phyloP scores from a whole-genome alignment of 1,140 invertebrate genomes.

The Rhyzopertha dominica region DNA sequence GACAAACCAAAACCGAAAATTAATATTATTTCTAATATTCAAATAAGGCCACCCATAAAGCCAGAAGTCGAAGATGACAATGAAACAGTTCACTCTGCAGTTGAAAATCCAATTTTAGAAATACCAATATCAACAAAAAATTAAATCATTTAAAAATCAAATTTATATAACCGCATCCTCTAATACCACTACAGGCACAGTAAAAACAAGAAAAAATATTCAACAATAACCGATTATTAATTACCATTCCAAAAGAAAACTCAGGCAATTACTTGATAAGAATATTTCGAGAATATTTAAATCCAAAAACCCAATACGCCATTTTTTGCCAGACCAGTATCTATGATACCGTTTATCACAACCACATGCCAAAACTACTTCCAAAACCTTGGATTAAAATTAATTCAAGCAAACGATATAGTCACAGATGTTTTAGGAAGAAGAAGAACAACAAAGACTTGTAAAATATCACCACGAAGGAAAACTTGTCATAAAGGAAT shows the following conservation, averaged over 20 bases:
- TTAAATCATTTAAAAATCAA: slow-evolving; percentile 2
- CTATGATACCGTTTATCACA: slow-evolving; percentile 10
- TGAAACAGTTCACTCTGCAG: background rate
- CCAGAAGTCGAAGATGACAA: slow-evolving; percentile 1
- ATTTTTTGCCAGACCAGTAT: slow-evolving; percentile 15
- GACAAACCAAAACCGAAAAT: slow-evolving; percentile 1
- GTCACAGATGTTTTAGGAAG: slow-evolving; percentile 7
- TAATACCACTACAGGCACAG: background rate
- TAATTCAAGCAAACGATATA: slow-evolving; percentile 14
- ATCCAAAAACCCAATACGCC: slow-evolving; percentile 6
- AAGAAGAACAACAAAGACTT: slow-evolving; percentile 7
- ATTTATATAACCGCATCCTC: background rate
- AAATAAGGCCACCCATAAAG: background rate
- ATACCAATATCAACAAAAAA: background rate
- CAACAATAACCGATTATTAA: background rate
- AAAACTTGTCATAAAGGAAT: slow-evolving; percentile 4
- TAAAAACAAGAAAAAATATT: slow-evolving; percentile 2
- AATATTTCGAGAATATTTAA: background rate
- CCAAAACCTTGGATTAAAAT: slow-evolving; percentile 21
- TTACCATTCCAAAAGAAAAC: slow-evolving; percentile 1
- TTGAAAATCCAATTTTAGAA: slow-evolving; percentile 3
- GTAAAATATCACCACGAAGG: slow-evolving; percentile 6
- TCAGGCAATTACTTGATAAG: slow-evolving; percentile 2
- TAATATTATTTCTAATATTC: slow-evolving; percentile 5
- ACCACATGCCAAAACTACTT: slow-evolving; percentile 20